Evolutionary conservation across 2,113 vertebrate genomes (phyloP), one percentile per base, ranked within the genome.

Genomic region (Aramus guarauna): DNA sequence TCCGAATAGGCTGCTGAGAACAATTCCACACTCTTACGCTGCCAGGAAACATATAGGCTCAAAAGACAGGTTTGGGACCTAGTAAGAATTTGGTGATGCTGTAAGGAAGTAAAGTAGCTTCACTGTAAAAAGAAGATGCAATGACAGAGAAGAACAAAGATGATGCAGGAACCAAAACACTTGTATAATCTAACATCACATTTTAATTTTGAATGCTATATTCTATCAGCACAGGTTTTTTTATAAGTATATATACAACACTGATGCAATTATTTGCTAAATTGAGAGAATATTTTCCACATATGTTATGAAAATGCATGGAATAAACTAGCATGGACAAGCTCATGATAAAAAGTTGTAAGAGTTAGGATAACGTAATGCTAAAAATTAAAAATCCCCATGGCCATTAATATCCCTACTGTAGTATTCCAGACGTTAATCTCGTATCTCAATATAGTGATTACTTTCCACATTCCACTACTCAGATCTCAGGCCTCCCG

Each of bases 381-480:
- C 8, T 76, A 73, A 62, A 37, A 73, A 34, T 52, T 27, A 52
- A 47, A 56, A 22, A 69, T 39, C 4, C 15, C 16, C 60, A 23
- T 23, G 24, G 14, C 17, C 9, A 36, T n/a, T 36, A 48, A 4
- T 18, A 62, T 21, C 5, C 41, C 48, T 62, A 36, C 74, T 18
- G 18, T 20, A 56, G 12, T 24, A 69, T 32, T 78, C n/a, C 53
- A 76, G 45, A 9, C 12, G 39, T 9, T 21, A 12, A 48, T 9
- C 37, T 20, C 6, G 0, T 47, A 12, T 9, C 22, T 60, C 39
- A 34, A 23, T 0, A 4, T 26, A 71, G 24, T 2, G 15, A 64
- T 16, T 36, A 47, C 11, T 41, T 52, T 15, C 20, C 17, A 11
- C 3, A 24, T 30, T 55, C 12, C 52, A 13, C 14, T 60, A 13